Percentiles rank a stretch among this genome's conserved stretches.
phyloP scores from a whole-genome alignment of 2,888 invertebrate species.

The Holacanthella duospinosa region DNA sequence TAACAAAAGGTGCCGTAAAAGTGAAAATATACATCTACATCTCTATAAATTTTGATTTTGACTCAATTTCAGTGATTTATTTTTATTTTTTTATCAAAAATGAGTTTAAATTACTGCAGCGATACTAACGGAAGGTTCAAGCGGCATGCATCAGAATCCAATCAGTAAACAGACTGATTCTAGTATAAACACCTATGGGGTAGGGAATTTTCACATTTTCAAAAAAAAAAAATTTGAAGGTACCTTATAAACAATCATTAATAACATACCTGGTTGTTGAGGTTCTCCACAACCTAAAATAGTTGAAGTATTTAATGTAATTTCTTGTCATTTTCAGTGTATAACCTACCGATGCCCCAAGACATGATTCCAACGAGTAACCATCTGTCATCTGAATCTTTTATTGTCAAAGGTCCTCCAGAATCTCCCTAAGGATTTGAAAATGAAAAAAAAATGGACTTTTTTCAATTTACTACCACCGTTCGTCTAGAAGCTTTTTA shows the following conservation, averaged over 20 bases:
- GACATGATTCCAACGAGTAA: slow-evolving; percentile 39
- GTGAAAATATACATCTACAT: too few species aligned
- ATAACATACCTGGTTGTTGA: slow-evolving; percentile 3
- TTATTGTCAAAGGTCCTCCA: slow-evolving; percentile 39
- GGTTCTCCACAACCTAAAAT: slow-evolving; percentile 11
- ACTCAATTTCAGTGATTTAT: too few species aligned
- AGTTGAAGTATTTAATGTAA: neutral
- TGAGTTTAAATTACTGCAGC: too few species aligned
- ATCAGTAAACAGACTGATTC: slow-evolving; percentile 5
- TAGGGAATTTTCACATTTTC: too few species aligned
- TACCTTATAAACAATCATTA: neutral
- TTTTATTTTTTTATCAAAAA: too few species aligned
- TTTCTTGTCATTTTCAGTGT: neutral
- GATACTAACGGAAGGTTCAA: too few species aligned
- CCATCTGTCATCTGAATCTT: slow-evolving; percentile 37
- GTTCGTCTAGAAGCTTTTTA: slow-evolving; percentile 17
- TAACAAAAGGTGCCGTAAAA: too few species aligned
- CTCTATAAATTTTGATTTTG: too few species aligned
- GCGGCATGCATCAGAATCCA: slow-evolving; percentile 9
- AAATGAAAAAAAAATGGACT: too few species aligned
- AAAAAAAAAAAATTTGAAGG: too few species aligned
- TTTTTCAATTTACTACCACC: too few species aligned
- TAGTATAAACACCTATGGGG: too few species aligned
- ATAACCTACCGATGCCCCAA: slow-evolving; percentile 37
- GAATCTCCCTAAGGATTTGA: slow-evolving; percentile 38